Base-by-base conservation (phyloP, 2,113 vertebrate species). In the Scatophagus argus region DNA sequence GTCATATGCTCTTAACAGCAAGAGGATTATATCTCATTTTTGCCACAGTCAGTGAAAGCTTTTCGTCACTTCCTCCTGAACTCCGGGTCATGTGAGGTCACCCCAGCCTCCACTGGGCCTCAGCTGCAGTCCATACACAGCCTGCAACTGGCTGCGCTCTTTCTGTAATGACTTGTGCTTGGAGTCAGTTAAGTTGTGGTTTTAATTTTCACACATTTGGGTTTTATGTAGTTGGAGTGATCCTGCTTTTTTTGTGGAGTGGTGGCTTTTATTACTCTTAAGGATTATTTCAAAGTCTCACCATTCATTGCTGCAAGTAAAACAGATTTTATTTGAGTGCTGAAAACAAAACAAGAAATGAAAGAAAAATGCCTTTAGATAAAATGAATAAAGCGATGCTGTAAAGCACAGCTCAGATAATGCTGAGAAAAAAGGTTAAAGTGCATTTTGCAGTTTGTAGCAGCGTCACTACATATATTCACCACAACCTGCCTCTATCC, bases 41-140 rank as follows among this genome's bases (percentile, higher is more conserved):
- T 16, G 43, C 81, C 66, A 58, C 82, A 74, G 69, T 34, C 41
- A 2, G 25, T 44, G 61, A 71, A 85, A 77, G 44, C 72, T 44
- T 63, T 59, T 12, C 25, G 69, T 81, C 81, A 74, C 65, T 54
- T 74, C 55, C 70, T 8, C 16, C 47, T 49, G 17, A 76, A 60
- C 84, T 72, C 8, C 51, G 2, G 60, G 79, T 84, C 36, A n/a
- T 34, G 31, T n/a, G 39, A 74, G 77, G 79, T 87, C 82, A 55
- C 36, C 46, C 1, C 34, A 49, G 49, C 64, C 43, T 84, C 64
- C 31, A 31, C 10, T 55, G 63, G 54, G 55, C 29, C 60, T 74
- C 21, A 25, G 39, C 32, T 68, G 51, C 31, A 58, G 23, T 39
- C 61, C 32, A 32, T 52, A 43, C 63, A 29, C 49, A 61, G 44